phyloP scores from a whole-genome alignment of 2,113 vertebrate genomes.

The Neogobius melanostomus region DNA sequence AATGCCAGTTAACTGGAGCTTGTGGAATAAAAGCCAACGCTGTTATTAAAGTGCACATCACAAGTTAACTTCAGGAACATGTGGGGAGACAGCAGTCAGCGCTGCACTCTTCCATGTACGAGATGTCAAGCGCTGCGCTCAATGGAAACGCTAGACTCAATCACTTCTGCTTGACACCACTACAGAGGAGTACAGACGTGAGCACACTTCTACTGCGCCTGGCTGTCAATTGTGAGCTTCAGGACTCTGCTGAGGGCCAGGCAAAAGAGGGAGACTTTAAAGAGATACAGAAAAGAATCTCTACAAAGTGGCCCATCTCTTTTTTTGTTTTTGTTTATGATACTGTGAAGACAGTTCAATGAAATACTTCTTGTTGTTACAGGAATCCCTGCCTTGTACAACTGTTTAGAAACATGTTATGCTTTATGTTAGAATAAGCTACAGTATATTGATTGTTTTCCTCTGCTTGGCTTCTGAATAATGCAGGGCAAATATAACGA shows the following conservation, averaged over 20 bases:
- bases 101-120: constrained; percentile 15
- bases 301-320: background rate
- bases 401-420: too few species aligned
- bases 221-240: constrained; percentile 29
- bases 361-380: too few species aligned
- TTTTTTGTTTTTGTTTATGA: background rate
- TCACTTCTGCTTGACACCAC: constrained; percentile 30
- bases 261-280: background rate
- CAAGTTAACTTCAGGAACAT: constrained; percentile 27
- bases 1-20: constrained; percentile 9
- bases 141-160: constrained; percentile 33
- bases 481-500: too few species aligned
- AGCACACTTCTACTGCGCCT: constrained; percentile 16
- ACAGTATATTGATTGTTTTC: too few species aligned
- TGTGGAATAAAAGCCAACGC: constrained; percentile 9
- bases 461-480: too few species aligned
- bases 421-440: too few species aligned
- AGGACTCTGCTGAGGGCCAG: constrained; percentile 1
- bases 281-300: background rate
- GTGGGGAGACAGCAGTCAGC: constrained; percentile 15
- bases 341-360: background rate
- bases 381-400: too few species aligned
- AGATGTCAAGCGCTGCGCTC: constrained; percentile 30
- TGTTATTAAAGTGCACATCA: constrained; percentile 12
- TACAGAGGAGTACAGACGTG: constrained; percentile 20